Evolutionary conservation across 2,113 vertebrate genomes (phyloP), one percentile per base, ranked within the genome.

Genomic region (Eulacestoma nigropectus): DNA sequence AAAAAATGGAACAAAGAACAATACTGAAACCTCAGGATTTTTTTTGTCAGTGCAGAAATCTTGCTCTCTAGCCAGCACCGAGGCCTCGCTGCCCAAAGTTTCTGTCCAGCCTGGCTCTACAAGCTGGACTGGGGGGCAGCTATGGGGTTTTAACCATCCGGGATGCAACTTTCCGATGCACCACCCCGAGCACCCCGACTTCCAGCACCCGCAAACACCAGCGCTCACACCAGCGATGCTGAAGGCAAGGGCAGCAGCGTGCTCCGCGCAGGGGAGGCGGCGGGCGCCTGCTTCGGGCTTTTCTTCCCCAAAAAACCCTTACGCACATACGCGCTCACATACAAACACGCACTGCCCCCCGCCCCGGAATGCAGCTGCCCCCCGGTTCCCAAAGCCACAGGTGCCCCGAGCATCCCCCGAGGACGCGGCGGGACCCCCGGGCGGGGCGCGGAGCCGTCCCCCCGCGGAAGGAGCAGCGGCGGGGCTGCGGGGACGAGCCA

Each of bases 71-170:
- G 94, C 74, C 81, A 79, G 46, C 6, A 0, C 73, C 15, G 46
- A 91, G 93, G 94, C 96, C 93, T 93, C 82, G 1, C 27, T 4
- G 39, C 84, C 14, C 2, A 83, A 96, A 97, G 84, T 97, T 94
- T 93, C 75, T 53, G 18, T 12, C 39, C 69, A 62, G 76, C 59
- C 75, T 8, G 62, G 11, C 32, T 82, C 60, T 8, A 2, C 37
- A 21, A 37, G 5, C 52, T 6, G 5, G 60, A 2, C 33, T 7
- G 52, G 22, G 18, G 22, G 22, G 16, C 69, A 50, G 44, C 39
- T 20, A 50, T 0, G 7, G n/a, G 39, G 2, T 13, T 85, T 76
- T 3, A 73, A 29, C 53, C 57, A 32, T 1, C 13, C 16, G 1
- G 29, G n/a, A 32, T 4, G 29, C 5, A 27, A 68, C 74, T 87